A percentile compares a stretch with the other conserved stretches of the same genome.
Evolutionary conservation across 1,140 invertebrate genomes (phyloP).

Genomic region (Cylas formicarius): DNA sequence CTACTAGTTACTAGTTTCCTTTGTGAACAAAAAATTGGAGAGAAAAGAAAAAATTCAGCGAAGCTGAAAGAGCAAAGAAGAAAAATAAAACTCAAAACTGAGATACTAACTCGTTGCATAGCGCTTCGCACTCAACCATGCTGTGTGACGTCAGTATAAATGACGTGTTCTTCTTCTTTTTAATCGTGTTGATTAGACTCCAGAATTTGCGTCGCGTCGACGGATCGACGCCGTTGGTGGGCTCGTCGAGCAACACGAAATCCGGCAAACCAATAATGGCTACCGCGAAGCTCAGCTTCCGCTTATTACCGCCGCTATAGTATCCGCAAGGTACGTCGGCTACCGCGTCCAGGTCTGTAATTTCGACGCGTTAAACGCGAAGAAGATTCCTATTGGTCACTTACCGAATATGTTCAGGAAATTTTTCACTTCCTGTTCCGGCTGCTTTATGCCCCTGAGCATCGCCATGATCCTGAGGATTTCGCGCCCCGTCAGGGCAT

Average conservation of each 20-base stretch:
- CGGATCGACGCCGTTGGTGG: conserved; percentile 62
- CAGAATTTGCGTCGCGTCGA: conserved; percentile 57
- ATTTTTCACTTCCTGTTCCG: conserved; percentile 44
- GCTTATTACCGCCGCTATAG: conserved; percentile 75
- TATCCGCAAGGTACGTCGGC: conserved; percentile 45
- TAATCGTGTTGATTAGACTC: conserved; percentile 49
- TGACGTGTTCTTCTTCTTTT: conserved; percentile 43
- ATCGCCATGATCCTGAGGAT: conserved; percentile 60
- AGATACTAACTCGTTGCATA: conserved; percentile 51
- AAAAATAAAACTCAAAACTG: background rate
- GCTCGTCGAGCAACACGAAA: conserved; percentile 68
- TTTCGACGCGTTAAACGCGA: background rate
- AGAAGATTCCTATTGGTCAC: conserved; percentile 13
- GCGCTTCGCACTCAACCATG: conserved; percentile 83
- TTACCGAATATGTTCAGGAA: conserved; percentile 53
- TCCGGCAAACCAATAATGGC: conserved; percentile 69
- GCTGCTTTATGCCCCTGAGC: conserved; percentile 51
- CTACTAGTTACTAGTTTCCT: background rate
- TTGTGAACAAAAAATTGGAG: background rate
- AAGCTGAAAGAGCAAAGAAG: too few relatives aligned
- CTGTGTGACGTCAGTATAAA: conserved; percentile 59
- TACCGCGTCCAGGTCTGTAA: conserved; percentile 35
- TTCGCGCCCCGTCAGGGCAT: conserved; percentile 60
- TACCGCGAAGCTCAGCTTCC: conserved; percentile 74
- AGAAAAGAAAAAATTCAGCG: background rate